phyloP scores from a whole-genome alignment of 2,797 vertebrate genomes.

The Onychomys torridus region DNA sequence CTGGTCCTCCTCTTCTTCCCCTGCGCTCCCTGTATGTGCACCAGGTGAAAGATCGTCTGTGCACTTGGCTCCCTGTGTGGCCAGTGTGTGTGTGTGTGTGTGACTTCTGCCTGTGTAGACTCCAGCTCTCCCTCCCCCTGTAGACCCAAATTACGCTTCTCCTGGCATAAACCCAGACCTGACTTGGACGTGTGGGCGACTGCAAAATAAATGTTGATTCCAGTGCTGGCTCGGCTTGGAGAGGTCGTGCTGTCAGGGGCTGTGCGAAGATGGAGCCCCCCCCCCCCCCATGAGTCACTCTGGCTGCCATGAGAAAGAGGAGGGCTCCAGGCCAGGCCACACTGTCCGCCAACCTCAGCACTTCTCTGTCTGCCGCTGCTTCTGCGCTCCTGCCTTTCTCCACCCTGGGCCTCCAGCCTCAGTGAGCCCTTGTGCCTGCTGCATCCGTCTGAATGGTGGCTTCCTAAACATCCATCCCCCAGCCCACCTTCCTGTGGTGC shows the following conservation, averaged over 20 bases:
- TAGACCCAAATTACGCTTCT: slow-evolving; percentile 31
- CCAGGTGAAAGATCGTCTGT: neutral
- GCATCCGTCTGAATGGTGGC: neutral
- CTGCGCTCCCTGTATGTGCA: rapidly evolving
- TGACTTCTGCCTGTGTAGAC: neutral
- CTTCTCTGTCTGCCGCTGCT: neutral
- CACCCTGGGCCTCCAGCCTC: neutral
- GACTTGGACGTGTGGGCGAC: slow-evolving; percentile 68
- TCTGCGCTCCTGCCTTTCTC: neutral
- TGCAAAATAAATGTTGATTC: slow-evolving; percentile 75
- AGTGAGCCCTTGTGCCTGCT: neutral
- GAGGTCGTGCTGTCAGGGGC: slow-evolving; percentile 6
- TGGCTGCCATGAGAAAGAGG: neutral
- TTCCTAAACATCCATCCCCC: neutral
- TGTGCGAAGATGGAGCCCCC: neutral
- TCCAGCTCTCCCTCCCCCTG: slow-evolving; percentile 20
- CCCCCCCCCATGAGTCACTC: neutral
- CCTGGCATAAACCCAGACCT: slow-evolving; percentile 67
- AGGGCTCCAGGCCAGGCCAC: neutral
- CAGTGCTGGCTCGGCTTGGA: neutral
- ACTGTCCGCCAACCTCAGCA: rapidly evolving
- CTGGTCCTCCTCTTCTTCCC: neutral
- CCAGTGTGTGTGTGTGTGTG: too few species aligned
- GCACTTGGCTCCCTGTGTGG: rapidly evolving
- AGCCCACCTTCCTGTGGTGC: neutral